Base-by-base conservation (phyloP, 2,888 invertebrate species). In the Portevinia maculata region DNA sequence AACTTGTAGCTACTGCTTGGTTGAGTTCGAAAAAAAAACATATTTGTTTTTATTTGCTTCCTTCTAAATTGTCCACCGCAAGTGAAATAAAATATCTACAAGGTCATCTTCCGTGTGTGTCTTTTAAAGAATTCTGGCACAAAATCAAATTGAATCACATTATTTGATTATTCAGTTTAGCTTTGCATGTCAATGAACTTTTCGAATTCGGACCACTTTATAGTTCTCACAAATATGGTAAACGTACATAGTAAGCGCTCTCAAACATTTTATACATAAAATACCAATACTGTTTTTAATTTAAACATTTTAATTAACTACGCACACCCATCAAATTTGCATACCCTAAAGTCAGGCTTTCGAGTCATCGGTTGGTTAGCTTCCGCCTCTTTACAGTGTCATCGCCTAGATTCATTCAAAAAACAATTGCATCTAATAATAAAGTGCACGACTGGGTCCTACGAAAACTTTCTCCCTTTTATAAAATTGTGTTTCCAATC, bases 291-390 rank as follows among this genome's bases (percentile, higher is more conserved):
- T 57, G 28, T 30, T 21, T 41, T 70, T 50, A 28, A 62, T 52
- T 37, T 28, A 34, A 9, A 19, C 8, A n/a, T 67, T 67, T 30
- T 34, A 53, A 24, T 44, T 21, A n/a, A 53, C 53, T 17, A 9
- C 46, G 17, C 44, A 46, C 46, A 44, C 21, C 37, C 64, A 52
- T 71, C 52, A 59, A 79, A 79, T 79, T 79, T 79, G 60, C 79
- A 79, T 79, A 73, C 65, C 52, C 71, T 39, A 52, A 44, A 73
- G 30, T 44, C n/a, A 37, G 24, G 65, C 15, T 34, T 15, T 0
- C 0, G 24, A 74, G 37, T 74, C 74, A 74, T 28, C 24, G 39
- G 39, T 28, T 39, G 37, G 64, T 52, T 46, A 19, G 32, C 1
- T 9, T 17, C 9, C 11, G 15, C 19, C 3, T 17, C 44, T 24